Percentiles rank a stretch among this genome's conserved stretches.
phyloP scores from a whole-genome alignment of 2,888 invertebrate species.

The Pseudococcus longispinus region DNA sequence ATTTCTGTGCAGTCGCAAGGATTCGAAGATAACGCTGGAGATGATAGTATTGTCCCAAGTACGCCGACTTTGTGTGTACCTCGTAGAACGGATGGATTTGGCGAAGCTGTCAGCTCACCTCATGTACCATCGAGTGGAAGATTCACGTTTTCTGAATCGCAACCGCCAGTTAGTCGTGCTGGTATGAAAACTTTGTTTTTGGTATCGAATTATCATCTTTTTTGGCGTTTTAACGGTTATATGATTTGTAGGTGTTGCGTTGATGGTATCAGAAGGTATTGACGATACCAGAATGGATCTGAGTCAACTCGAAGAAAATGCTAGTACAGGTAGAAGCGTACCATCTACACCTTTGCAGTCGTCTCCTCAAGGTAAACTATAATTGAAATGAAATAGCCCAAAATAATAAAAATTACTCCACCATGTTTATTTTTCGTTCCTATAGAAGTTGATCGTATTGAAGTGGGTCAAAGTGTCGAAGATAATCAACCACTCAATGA shows the following conservation, averaged over 20 bases:
- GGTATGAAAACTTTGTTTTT: not conserved
- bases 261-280: conserved; percentile 71
- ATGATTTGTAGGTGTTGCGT: conserved; percentile 63
- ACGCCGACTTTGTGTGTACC: conserved; percentile 87
- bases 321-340: conserved; percentile 70
- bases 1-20: conserved; percentile 64
- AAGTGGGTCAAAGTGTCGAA: conserved; percentile 50
- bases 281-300: conserved; percentile 79
- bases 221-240: not conserved
- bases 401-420: not conserved
- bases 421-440: not conserved
- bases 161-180: conserved; percentile 32
- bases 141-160: conserved; percentile 67
- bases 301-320: conserved; percentile 65
- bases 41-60: conserved; percentile 85
- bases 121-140: conserved; percentile 70
- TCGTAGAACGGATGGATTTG: conserved; percentile 83
- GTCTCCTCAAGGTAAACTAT: conserved; percentile 66
- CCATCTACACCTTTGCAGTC: conserved; percentile 73
- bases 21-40: conserved; percentile 73
- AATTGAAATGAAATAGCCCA: not conserved
- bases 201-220: not conserved
- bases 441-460: conserved; percentile 41
- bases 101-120: conserved; percentile 91
- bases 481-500: conserved; percentile 39